Base-by-base conservation (phyloP, 2,113 vertebrate genomes). In the Camelus dromedarius region DNA sequence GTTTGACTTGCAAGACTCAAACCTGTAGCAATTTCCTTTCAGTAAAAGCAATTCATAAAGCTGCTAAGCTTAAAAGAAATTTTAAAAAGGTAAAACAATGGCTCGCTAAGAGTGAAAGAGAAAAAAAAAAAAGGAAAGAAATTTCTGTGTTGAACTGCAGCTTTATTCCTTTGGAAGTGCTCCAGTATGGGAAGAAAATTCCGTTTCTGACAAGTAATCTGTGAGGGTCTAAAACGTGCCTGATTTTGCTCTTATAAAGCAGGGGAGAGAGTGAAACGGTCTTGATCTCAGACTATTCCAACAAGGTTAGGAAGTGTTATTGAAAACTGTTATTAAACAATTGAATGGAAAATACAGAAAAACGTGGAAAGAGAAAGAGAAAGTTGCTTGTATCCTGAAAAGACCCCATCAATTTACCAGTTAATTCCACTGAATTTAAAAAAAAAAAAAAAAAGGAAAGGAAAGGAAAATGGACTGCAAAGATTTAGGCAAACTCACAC, bases 401-500 rank as follows among this genome's bases (percentile, higher is more conserved):
- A 84, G 48, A 89, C 52, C 81, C 89, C 54, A 75, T 58, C 76
- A 28, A 46, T 79, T 82, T 89, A 62, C 81, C 38, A 42, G 83
- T 86, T 60, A 73, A 83, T 91, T 85, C 48, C 84, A 22, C 58
- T 52, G 75, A 80, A 89, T 28, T 14, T 58, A 30, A 0, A 4
- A 70, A 97, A 81, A 35, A 20, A 20, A 4, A 18, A 35, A 93
- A 83, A 42, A 42, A 42, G n/a, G 22, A 48, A 77, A 46, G 14
- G 4, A 60, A 69, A 60, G 42, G 73, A 76, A 96, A 95, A 81
- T 35, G 58, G 22, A 54, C 72, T 24, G 0, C 6, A 76, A 98
- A 97, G 96, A 72, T 95, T 97, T 38, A 9, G 73, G 50, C 75
- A 82, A 95, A 94, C 60, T 97, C 95, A 92, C 52, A 15, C 86